phyloP scores from a whole-genome alignment of 1,140 invertebrate genomes.

The Aphaenogaster rudis region DNA sequence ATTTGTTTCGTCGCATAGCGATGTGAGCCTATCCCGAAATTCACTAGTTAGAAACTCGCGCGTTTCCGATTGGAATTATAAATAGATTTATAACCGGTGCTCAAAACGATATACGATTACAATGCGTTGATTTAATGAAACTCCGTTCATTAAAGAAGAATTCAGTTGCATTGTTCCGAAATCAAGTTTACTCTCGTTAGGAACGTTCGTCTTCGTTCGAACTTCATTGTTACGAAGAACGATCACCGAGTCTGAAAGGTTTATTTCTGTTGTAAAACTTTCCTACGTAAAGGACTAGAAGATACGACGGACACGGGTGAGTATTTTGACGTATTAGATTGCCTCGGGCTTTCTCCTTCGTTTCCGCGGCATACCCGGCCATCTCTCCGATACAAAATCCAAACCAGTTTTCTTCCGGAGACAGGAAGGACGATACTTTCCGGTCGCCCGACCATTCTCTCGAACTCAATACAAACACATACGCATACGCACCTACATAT shows the following conservation, averaged over 20 bases:
- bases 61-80: background rate
- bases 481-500: background rate
- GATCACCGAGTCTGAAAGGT: background rate
- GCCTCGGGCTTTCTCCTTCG: conserved; percentile 21
- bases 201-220: conserved; percentile 20
- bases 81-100: background rate
- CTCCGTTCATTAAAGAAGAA: conserved; percentile 3
- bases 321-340: conserved; percentile 70
- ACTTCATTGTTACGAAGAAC: conserved; percentile 24
- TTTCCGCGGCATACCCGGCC: background rate
- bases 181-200: conserved; percentile 45
- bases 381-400: conserved; percentile 62
- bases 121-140: conserved; percentile 27
- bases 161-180: conserved; percentile 3
- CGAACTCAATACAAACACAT: conserved; percentile 21
- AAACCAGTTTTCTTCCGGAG: conserved; percentile 69
- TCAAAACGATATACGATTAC: background rate
- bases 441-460: conserved; percentile 38
- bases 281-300: conserved; percentile 28
- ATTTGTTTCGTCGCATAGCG: background rate
- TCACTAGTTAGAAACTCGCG: background rate
- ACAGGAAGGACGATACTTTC: conserved; percentile 56
- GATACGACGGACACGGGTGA: conserved; percentile 22
- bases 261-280: conserved; percentile 43
- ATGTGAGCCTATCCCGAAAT: background rate